Evolutionary conservation across 2,888 invertebrate genomes (phyloP), one percentile per base, ranked within the genome.

Genomic region (Conchocele bisecta): DNA sequence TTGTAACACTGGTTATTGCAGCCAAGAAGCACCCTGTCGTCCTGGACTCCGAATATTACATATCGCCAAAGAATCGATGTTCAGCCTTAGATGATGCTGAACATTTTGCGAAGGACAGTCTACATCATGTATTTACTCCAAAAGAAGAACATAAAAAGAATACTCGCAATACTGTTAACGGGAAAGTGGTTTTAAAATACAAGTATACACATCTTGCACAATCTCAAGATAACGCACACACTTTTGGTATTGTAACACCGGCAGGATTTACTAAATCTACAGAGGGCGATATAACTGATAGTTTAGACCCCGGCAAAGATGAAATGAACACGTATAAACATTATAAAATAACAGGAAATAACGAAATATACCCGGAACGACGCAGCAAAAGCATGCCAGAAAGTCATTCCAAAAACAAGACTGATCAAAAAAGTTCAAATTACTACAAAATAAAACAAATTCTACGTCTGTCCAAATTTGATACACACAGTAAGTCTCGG

Each of bases 401-500:
- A 20, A 44, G 29, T 11, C 31, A 39, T n/a, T 13, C 63, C 24
- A 61, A 58, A 41, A 29, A 24, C 41, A 41, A 20, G 22, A 42
- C 24, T 11, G 39, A 56, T n/a, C 56, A 73, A 46, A 63, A 50
- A 35, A 63, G 44, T 37, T 59, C 46, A 33, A 66, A 69, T 7
- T 69, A 73, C 28, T 53, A 61, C 6, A 76, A 77, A 35, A 67
- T 74, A 9, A 77, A 67, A 26, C 41, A 71, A 39, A 56, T 74
- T 20, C 39, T 73, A 9, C 70, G 70, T 29, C 65, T 77, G 50
- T 67, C 77, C 1, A 65, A 48, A n/a, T 59, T 37, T 22, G 75
- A 61, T 33, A 44, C 64, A 42, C 54, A 53, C 13, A 28, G 39
- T 17, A 35, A 20, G 7, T 5, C 41, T 20, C 39, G 28, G 3